A percentile compares a stretch with the other conserved stretches of the same genome.
Evolutionary conservation across 2,113 vertebrate species (phyloP).

Genomic region (Pantherophis guttatus): DNA sequence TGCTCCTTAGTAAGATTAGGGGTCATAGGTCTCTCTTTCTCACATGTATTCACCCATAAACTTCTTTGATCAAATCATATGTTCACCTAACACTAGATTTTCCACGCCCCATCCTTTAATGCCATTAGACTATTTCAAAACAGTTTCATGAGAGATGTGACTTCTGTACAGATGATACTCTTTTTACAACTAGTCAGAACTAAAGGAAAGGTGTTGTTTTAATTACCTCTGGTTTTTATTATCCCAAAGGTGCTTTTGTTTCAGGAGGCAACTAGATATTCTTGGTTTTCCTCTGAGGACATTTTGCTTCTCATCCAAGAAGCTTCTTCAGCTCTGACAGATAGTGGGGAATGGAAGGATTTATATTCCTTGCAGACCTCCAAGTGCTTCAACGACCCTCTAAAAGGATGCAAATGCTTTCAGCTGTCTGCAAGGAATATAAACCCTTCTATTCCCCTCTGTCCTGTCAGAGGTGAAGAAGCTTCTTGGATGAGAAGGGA

Average conservation of each 20-base stretch:
- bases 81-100: background rate
- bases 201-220: conserved; percentile 29
- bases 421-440: too few species aligned
- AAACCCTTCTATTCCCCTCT: too few species aligned
- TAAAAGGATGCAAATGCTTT: too few species aligned
- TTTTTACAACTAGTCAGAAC: conserved; percentile 21
- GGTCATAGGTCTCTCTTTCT: background rate
- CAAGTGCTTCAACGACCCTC: too few species aligned
- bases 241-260: background rate
- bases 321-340: too few species aligned
- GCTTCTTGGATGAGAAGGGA: too few species aligned
- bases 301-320: too few species aligned
- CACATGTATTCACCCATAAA: background rate
- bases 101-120: background rate
- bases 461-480: too few species aligned
- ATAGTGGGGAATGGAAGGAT: too few species aligned
- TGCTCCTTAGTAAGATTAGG: background rate
- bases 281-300: too few species aligned
- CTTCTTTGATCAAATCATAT: background rate
- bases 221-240: conserved; percentile 33
- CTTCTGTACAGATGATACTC: conserved; percentile 6
- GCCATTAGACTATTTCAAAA: background rate
- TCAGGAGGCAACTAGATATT: too few species aligned
- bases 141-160: background rate
- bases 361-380: too few species aligned